Base-by-base conservation (phyloP, 1,140 invertebrate species). In the Megalopta genalis region DNA sequence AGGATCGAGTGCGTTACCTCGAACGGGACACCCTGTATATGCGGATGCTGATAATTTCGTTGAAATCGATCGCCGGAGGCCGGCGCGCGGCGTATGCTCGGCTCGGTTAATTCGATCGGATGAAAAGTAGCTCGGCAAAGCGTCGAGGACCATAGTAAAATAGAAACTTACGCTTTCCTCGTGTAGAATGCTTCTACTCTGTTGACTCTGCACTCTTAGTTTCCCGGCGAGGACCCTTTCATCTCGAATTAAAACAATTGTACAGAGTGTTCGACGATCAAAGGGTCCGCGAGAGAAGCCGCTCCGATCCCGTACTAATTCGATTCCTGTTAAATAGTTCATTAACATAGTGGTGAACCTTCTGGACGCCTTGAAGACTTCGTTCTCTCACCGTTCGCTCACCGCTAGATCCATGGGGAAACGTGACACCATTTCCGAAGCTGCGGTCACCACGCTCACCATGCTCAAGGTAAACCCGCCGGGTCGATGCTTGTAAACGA, bases 321-420 rank as follows among this genome's bases (percentile, higher is more conserved):
- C 14, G 42, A 52, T 42, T 74, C 14, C 42, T 12, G 42, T 70
- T 63, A 73, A 79, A 84, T 94, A 98, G 97, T 97, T 98, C 92
- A 97, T 98, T 93, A 97, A 96, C 93, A 97, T 98, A 92, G 96
- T 98, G 32, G 95, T 98, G 86, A 97, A 97, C 90, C 95, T 98
- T 39, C 93, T 98, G 93, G 97, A 98, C 85, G 97, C 97, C 52
- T 93, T 98, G 86, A 98, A 98, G 91, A 97, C 97, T 10, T 98
- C 97, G 42, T 98, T 98, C 94, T 97, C 97, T 10, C 97, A 98
- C 92, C 95, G 97, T 81, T 98, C 97, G 8, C 90, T 97, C 77
- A 93, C 95, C 0, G 97, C 97, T 32, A 94, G 97, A 62, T 97
- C 96, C 46, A 93, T 97, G 76, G 97, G 97, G 77, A 95, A 94